These are phyloP conservation scores for Rhynchonycteris naso DNA, from an alignment of 2,797 vertebrate genomes.

Conservation along the genomic window DNA sequence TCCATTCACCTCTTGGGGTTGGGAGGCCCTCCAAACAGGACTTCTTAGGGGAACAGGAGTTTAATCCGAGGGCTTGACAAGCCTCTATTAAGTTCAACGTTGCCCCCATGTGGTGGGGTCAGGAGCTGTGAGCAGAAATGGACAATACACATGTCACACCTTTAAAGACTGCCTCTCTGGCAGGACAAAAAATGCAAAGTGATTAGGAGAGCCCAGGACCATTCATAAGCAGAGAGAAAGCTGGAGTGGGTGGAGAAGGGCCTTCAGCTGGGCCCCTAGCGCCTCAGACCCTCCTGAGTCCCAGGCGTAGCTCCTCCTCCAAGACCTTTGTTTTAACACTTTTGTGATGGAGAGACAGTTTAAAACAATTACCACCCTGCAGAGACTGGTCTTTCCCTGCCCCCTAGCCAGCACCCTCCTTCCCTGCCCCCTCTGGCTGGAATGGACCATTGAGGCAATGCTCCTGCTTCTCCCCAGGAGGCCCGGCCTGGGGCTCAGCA, in stretches of 20 bases:
- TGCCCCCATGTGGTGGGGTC: background rate
- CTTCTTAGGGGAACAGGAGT: background rate
- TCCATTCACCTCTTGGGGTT: background rate
- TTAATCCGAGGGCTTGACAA: background rate
- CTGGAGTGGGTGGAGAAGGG: background rate
- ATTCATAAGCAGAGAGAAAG: background rate
- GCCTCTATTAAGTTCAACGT: background rate
- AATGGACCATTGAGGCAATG: background rate
- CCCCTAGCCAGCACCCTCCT: background rate
- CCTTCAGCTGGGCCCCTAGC: background rate
- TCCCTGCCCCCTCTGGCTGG: background rate
- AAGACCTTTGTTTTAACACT: background rate
- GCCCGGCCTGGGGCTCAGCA: background rate
- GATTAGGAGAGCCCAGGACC: background rate
- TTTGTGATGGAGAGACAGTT: background rate
- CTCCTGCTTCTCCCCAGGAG: background rate
- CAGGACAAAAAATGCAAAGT: background rate
- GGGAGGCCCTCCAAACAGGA: background rate
- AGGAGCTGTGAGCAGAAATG: background rate
- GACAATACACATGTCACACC: background rate
- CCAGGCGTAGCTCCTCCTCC: background rate
- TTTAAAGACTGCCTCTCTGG: background rate
- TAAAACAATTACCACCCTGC: background rate
- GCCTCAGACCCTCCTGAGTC: background rate
- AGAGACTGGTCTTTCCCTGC: background rate